Base-by-base conservation (phyloP, 2,113 vertebrate genomes). In the Neomonachus schauinslandi region DNA sequence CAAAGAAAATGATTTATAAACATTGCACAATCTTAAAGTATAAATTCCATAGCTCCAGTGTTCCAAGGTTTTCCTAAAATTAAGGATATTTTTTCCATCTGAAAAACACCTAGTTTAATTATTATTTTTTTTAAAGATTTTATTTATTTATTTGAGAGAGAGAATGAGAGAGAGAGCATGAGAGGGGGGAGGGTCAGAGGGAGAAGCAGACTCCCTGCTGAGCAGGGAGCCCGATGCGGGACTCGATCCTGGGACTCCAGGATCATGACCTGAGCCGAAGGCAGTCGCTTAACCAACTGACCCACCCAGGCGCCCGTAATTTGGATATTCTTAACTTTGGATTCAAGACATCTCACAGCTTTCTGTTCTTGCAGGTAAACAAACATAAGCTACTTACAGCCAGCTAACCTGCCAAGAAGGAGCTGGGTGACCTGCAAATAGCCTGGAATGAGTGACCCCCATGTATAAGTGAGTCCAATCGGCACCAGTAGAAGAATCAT, bases 1-100 rank as follows among this genome's bases (percentile, higher is more conserved):
- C 74, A 91, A 69, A 91, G 15, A n/a, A 26, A 94, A 46, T 11
- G 65, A 84, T 80, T 72, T 79, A 57, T 65, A 86, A 96, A 79
- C 7, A 42, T n/a, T 82, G 19, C 4, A 63, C 2, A 57, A 21
- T 63, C 22, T 15, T 74, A 26, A 28, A 21, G 65, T 10, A 31
- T 72, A 87, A 57, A 77, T 42, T 55, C 2, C 7, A 65, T 39
- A 91, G 1, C 19, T 53, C n/a, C 5, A 92, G 13, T 15, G 0
- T 74, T 83, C 11, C 76, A 69, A 77, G 15, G 1, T 31, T 13
- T 13, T 86, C 14, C 14, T 93, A 28, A 87, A 63, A 91, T 69
- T 53, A 55, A 85, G 14, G 1, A 19, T 77, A 31, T 57, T 80
- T 95, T 76, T 76, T 11, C 1, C 31, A 16, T 61, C n/a, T 80